Conservation (phyloP, 2,888 invertebrate species). For the Drosophila subquinaria region DNA sequence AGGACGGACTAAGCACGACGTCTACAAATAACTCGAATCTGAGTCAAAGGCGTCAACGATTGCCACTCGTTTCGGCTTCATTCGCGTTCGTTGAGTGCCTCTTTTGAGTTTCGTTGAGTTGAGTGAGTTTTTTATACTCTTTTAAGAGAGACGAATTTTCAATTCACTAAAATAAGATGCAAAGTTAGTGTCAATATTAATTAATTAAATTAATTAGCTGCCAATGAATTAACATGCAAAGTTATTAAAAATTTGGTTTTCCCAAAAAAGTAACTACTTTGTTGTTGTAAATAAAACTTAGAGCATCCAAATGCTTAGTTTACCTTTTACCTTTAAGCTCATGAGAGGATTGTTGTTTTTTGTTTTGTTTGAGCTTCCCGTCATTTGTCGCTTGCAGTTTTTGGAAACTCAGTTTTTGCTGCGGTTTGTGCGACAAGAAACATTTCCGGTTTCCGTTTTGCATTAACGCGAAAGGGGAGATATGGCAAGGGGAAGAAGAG, state of each 20-base stretch:
- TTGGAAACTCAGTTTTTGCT: slow-evolving; percentile 33
- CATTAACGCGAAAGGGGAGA: slow-evolving; percentile 41
- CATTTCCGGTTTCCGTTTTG: slow-evolving; percentile 73
- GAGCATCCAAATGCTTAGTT: slow-evolving; percentile 10
- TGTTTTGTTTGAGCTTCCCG: slow-evolving; percentile 31
- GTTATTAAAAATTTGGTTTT: not conserved
- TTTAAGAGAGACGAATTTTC: not conserved
- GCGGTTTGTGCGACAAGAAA: slow-evolving; percentile 52
- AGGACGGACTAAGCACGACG: slow-evolving; percentile 81
- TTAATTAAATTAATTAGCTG: not conserved
- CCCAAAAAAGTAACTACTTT: too few species aligned
- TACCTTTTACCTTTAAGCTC: not conserved
- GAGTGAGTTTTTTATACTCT: slow-evolving; percentile 40
- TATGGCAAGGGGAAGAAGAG: not conserved
- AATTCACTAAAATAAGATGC: not conserved
- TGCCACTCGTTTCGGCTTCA: slow-evolving; percentile 29
- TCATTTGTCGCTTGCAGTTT: slow-evolving; percentile 64
- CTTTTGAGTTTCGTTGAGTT: slow-evolving; percentile 20
- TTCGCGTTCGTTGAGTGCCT: slow-evolving; percentile 33
- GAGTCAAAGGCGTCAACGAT: slow-evolving; percentile 43
- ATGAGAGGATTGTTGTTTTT: slow-evolving; percentile 1
- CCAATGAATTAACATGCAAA: too few species aligned
- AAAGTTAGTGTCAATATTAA: not conserved
- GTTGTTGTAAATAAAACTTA: not conserved
- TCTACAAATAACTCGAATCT: slow-evolving; percentile 28